These are phyloP conservation scores for Tachysurus fulvidraco DNA, from an alignment of 2,113 vertebrate species.

Conservation along the genomic window DNA sequence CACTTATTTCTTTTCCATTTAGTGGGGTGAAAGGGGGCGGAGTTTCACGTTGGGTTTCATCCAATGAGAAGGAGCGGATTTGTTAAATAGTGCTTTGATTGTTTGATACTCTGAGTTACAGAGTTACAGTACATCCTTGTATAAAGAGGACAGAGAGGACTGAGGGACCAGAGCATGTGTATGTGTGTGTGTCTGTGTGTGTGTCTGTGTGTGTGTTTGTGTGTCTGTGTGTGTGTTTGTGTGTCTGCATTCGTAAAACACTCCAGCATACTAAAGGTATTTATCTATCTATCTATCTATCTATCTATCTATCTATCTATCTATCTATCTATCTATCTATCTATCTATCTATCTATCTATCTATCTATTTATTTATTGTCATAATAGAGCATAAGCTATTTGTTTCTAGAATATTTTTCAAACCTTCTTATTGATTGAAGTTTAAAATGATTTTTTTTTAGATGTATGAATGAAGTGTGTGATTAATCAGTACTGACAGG, in stretches of 20 bases:
- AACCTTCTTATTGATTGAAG: neutral
- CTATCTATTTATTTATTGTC: neutral
- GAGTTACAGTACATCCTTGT: neutral
- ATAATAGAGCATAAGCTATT: neutral
- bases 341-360: neutral
- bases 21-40: neutral
- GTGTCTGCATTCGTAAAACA: neutral
- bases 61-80: constrained; percentile 3
- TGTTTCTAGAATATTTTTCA: neutral
- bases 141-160: neutral
- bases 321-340: neutral
- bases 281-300: neutral
- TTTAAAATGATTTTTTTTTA: neutral
- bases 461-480: neutral
- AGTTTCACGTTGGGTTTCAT: neutral
- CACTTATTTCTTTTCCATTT: neutral
- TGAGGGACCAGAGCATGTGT: neutral
- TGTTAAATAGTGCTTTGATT: constrained; percentile 18
- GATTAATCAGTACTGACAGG: constrained; percentile 13
- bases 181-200: constrained; percentile 4
- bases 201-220: neutral
- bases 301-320: neutral
- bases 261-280: neutral
- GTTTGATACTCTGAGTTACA: neutral
- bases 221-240: neutral